Conservation (phyloP, 2,797 vertebrate genomes). For the Mycteria americana region DNA sequence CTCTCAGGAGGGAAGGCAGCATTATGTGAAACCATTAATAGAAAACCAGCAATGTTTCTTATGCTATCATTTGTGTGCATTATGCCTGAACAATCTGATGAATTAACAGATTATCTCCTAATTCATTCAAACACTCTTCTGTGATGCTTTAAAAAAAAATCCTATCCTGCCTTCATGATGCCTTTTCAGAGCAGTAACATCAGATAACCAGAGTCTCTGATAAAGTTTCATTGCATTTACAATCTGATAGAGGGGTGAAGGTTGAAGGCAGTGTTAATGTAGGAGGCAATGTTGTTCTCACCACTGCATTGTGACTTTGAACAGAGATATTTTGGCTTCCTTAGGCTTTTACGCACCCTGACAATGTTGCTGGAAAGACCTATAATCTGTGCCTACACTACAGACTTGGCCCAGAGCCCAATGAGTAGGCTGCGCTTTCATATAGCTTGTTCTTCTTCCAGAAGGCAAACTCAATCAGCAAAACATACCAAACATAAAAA, state of each 20-base stretch:
- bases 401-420: not conserved
- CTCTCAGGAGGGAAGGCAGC: slow-evolving; percentile 35
- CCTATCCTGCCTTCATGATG: not conserved
- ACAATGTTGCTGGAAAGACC: not conserved
- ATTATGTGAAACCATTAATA: slow-evolving; percentile 46
- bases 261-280: not conserved
- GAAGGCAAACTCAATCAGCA: slow-evolving; percentile 4
- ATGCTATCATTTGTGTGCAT: not conserved
- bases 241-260: not conserved
- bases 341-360: not conserved
- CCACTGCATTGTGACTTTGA: not conserved
- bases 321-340: not conserved
- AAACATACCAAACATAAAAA: not conserved
- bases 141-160: not conserved
- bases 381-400: not conserved
- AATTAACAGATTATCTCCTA: slow-evolving; percentile 45
- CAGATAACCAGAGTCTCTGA: not conserved
- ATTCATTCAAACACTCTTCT: not conserved
- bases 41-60: slow-evolving; percentile 49
- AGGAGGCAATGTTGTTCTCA: not conserved
- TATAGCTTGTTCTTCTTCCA: not conserved
- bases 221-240: not conserved
- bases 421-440: not conserved
- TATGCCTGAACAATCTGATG: slow-evolving; percentile 20
- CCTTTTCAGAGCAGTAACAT: not conserved